phyloP scores from a whole-genome alignment of 2,888 invertebrate species.

The Drosophila barbarae region DNA sequence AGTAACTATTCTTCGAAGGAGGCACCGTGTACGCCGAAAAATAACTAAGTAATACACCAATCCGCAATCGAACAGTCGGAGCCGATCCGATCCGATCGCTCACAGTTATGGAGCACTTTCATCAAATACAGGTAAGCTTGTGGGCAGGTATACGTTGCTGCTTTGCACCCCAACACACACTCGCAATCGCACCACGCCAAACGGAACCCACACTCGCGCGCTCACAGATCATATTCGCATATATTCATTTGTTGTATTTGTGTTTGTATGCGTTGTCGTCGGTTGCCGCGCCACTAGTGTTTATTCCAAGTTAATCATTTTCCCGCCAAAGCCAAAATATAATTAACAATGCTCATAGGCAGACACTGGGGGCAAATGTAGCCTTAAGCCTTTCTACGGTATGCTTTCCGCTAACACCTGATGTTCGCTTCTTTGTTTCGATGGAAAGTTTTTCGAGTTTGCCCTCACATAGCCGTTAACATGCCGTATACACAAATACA shows the following conservation, averaged over 20 bases:
- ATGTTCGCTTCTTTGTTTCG: conserved; percentile 8
- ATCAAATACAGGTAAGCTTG: conserved; percentile 79
- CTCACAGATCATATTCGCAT: conserved; percentile 14
- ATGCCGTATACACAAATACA: conserved; percentile 23
- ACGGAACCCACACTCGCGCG: conserved; percentile 13
- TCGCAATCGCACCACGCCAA: conserved; percentile 12
- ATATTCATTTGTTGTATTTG: conserved; percentile 5
- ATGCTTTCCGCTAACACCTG: conserved; percentile 13
- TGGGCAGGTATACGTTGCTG: conserved; percentile 46
- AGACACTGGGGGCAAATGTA: background rate
- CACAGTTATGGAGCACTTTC: conserved; percentile 77
- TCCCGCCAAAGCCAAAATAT: conserved; percentile 38
- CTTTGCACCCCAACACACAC: conserved; percentile 17
- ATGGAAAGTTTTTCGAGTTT: conserved; percentile 26
- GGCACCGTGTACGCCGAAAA: background rate
- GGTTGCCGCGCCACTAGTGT: conserved; percentile 37
- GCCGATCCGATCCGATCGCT: conserved; percentile 40
- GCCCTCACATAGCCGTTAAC: conserved; percentile 5
- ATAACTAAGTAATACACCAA: conserved; percentile 11
- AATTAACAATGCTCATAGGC: conserved; percentile 11
- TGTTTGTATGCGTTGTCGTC: conserved; percentile 35
- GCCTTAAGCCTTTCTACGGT: background rate
- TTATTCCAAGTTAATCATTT: conserved; percentile 29
- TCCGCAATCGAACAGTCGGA: conserved; percentile 21
- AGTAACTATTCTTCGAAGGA: conserved; percentile 16